A percentile compares a stretch with the other conserved stretches of the same genome.
These are phyloP conservation scores for Myripristis murdjan DNA, from an alignment of 2,797 vertebrate species.

Conservation along the genomic window DNA sequence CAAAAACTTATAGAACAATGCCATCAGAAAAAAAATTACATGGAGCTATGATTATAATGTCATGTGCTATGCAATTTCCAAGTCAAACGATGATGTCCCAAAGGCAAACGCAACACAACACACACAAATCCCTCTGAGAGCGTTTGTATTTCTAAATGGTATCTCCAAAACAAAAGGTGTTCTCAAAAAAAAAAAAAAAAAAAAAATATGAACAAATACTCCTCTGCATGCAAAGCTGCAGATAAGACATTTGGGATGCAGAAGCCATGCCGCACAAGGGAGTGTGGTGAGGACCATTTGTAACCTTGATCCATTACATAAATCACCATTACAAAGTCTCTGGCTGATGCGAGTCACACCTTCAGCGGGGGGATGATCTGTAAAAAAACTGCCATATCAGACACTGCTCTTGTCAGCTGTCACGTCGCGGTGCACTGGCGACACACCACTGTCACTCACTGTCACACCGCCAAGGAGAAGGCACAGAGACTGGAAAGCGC, in stretches of 20 bases:
- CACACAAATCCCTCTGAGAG: neutral
- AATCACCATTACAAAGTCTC: neutral
- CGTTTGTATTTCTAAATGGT: neutral
- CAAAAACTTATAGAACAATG: neutral
- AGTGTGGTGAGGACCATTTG: constrained; percentile 2
- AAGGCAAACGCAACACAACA: neutral
- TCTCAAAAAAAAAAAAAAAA: too few species aligned
- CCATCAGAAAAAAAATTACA: neutral
- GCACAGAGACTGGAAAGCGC: constrained; percentile 56
- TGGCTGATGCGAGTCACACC: constrained; percentile 43
- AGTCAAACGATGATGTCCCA: neutral
- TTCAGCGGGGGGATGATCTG: constrained; percentile 37
- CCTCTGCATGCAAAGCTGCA: neutral
- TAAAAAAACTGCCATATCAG: constrained; percentile 39
- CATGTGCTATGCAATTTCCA: constrained; percentile 6
- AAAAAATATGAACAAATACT: neutral
- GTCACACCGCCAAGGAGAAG: constrained; percentile 60
- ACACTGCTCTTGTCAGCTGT: constrained; percentile 58
- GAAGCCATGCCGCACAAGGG: neutral
- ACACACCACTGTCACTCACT: constrained; percentile 70
- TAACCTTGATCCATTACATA: neutral
- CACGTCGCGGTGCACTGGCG: constrained; percentile 41
- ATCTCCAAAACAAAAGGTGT: neutral
- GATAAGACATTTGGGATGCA: neutral
- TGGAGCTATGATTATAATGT: neutral